Percentiles rank a stretch among this genome's conserved stretches.
These are phyloP conservation scores for Chromobotia macracanthus DNA, from an alignment of 2,797 vertebrate genomes.

Conservation along the genomic window DNA sequence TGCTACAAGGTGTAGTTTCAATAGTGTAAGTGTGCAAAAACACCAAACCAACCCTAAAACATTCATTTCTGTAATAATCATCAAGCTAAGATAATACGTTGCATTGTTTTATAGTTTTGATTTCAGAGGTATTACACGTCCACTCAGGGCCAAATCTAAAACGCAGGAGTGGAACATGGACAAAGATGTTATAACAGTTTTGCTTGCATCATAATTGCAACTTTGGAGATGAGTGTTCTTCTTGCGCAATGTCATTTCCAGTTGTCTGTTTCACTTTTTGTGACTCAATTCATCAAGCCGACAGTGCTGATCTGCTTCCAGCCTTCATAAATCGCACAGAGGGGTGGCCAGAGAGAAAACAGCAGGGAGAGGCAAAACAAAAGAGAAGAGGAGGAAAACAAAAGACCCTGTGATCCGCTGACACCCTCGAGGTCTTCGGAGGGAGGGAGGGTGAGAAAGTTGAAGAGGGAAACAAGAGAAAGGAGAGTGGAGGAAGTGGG, in stretches of 20 bases:
- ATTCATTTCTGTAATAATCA: too few relatives aligned
- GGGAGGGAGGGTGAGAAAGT: constrained; percentile 32
- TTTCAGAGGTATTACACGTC: background rate
- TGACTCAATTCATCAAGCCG: constrained; percentile 32
- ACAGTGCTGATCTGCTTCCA: constrained; percentile 14
- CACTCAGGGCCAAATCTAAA: background rate
- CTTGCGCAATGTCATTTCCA: constrained; percentile 32
- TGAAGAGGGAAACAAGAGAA: constrained; percentile 31
- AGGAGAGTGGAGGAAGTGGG: constrained; percentile 38
- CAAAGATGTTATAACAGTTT: constrained; percentile 11
- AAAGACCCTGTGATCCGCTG: constrained; percentile 68
- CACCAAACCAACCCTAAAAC: too few relatives aligned
- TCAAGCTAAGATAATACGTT: too few relatives aligned
- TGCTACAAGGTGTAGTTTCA: too few relatives aligned
- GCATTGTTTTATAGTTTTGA: too few relatives aligned
- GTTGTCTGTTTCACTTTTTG: constrained; percentile 26
- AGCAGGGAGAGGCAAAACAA: constrained; percentile 43
- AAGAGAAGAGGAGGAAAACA: constrained; percentile 64
- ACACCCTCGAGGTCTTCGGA: constrained; percentile 63
- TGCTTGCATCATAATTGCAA: constrained; percentile 45
- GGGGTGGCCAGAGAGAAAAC: constrained; percentile 21
- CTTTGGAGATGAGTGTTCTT: constrained; percentile 25
- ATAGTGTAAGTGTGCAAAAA: too few relatives aligned
- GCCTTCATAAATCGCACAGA: constrained; percentile 29
- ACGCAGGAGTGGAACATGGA: constrained; percentile 16